Base-by-base conservation (phyloP, 2,113 vertebrate species). In the Aspiorhynchus laticeps region DNA sequence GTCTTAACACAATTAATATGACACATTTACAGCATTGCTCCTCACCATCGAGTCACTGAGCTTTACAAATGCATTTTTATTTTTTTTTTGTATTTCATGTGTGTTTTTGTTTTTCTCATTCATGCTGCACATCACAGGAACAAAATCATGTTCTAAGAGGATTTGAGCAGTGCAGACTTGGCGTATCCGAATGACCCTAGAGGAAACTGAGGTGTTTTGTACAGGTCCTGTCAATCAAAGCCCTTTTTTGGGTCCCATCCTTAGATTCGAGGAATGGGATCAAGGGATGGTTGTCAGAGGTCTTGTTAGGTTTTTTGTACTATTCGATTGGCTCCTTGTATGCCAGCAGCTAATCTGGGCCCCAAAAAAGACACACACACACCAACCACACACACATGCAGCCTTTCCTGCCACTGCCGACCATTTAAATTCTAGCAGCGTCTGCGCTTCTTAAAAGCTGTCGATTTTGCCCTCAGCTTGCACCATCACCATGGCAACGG, bases 401-500 rank as follows among this genome's bases (percentile, higher is more conserved):
- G 69, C 56, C 74, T 80, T 33, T 67, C 48, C 28, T 73, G 33
- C 80, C 53, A 8, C 84, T 81, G 43, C 33, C 21, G 41, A 78
- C 67, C 89, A 93, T 95, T 94, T 93, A 89, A 92, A 93, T 92
- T 93, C 91, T 24, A 24, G 7, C 51, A 0, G 88, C 85, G 33
- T 92, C 88, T 88, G 87, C 73, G 67, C 82, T 89, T 86, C 88
- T 91, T 90, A 90, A 92, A 89, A 51, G 77, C 89, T 90, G 89
- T 90, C 80, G 69, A 51, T 91, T 92, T 83, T 82, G 88, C 89
- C 74, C 87, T 88, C 86, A 87, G 88, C 89, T 91, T 91, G 87
- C 63, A 38, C 89, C 26, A 91, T 95, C 91, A 88, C 93, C 88
- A 94, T 93, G 93, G 93, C 90, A 93, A 94, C 93, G 67, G 87